phyloP scores from a whole-genome alignment of 2,113 vertebrate species.

The Varanus komodoensis region DNA sequence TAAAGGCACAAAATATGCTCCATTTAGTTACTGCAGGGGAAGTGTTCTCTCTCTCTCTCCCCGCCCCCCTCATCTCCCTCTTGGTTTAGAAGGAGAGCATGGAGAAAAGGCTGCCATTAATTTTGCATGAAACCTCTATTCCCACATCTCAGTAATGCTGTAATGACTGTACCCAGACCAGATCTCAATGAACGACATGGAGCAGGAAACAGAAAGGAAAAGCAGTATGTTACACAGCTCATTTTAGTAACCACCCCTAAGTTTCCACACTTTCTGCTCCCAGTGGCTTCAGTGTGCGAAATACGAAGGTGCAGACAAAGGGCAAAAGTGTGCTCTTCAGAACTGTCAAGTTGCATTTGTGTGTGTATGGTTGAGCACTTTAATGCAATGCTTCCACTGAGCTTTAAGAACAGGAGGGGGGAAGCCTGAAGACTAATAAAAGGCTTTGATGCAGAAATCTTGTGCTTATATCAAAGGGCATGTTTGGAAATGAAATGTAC shows the following conservation, averaged over 20 bases:
- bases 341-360: neutral
- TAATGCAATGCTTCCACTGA: neutral
- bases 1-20: accelerated
- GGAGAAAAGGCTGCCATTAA: neutral
- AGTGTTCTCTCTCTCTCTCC: neutral
- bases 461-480: constrained; percentile 7
- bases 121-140: neutral
- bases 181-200: neutral
- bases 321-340: neutral
- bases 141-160: neutral
- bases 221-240: neutral
- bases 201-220: neutral
- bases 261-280: neutral
- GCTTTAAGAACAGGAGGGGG: neutral
- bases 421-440: constrained; percentile 6
- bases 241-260: constrained; percentile 15
- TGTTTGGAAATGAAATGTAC: neutral
- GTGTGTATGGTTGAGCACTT: neutral
- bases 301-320: neutral
- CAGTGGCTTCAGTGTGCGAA: neutral
- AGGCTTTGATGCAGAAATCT: constrained; percentile 16
- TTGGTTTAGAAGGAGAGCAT: accelerated
- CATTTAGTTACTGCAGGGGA: accelerated
- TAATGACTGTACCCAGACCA: neutral
- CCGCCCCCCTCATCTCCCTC: neutral